Evolutionary conservation across 2,888 invertebrate genomes (phyloP).

Genomic region (Brenthis hecate): DNA sequence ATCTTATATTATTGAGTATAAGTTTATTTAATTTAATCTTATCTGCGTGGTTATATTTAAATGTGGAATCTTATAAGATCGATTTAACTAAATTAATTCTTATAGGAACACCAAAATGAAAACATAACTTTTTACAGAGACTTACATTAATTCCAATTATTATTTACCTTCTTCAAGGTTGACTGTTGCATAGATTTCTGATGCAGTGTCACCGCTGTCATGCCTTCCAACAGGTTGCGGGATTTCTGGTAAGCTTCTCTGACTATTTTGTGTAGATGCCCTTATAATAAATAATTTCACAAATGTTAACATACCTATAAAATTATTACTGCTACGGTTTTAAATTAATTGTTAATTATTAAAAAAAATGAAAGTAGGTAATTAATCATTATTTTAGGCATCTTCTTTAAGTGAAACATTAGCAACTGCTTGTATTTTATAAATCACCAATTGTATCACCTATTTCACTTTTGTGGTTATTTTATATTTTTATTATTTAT

Average conservation of each 20-base stretch:
- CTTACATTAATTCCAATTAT: background rate
- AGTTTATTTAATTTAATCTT: too few relatives aligned
- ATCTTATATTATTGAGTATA: too few relatives aligned
- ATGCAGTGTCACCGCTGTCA: slow-evolving; percentile 88
- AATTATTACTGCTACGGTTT: background rate
- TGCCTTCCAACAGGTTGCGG: slow-evolving; percentile 86
- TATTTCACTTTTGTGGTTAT: background rate
- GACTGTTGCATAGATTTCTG: slow-evolving; percentile 93
- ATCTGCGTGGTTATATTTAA: too few relatives aligned
- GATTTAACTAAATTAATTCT: too few relatives aligned
- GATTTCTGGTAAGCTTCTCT: slow-evolving; percentile 93
- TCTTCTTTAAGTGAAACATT: too few relatives aligned
- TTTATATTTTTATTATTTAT: background rate
- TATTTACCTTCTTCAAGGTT: slow-evolving; percentile 77
- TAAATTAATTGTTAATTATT: background rate
- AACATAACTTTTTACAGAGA: too few relatives aligned
- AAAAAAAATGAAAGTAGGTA: background rate
- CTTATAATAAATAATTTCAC: slow-evolving; percentile 46
- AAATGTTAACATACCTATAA: background rate
- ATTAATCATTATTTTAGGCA: too few relatives aligned
- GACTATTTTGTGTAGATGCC: slow-evolving; percentile 80
- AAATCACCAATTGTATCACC: background rate
- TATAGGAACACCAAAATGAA: too few relatives aligned
- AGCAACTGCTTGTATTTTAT: background rate
- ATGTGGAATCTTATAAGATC: too few relatives aligned